These are phyloP conservation scores for Dinomys branickii DNA, from an alignment of 2,113 vertebrate genomes.

Conservation along the genomic window DNA sequence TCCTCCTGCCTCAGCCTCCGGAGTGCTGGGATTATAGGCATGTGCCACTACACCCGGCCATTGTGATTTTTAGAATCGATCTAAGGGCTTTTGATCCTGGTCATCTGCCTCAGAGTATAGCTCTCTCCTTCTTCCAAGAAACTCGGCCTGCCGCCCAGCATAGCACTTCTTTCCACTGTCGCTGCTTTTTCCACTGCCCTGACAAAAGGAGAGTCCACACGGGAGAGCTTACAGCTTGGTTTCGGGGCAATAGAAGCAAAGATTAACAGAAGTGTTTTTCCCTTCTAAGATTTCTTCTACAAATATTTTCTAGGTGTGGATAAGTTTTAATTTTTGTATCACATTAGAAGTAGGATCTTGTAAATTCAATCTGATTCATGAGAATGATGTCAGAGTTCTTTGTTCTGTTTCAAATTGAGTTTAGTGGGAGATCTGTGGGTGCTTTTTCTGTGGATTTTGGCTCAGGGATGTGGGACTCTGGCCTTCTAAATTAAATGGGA, in stretches of 20 bases:
- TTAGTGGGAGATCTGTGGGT: background rate
- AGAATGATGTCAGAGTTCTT: background rate
- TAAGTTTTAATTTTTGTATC: constrained; percentile 3
- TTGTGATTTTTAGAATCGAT: background rate
- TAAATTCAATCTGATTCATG: background rate
- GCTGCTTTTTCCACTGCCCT: background rate
- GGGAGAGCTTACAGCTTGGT: background rate
- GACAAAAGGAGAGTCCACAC: background rate
- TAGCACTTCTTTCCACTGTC: background rate
- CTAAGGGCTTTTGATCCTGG: background rate
- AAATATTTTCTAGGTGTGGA: background rate
- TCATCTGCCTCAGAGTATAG: background rate
- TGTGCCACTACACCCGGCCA: no score
- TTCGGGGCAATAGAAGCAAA: background rate
- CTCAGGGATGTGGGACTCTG: background rate
- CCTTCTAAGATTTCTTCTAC: background rate
- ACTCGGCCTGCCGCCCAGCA: background rate
- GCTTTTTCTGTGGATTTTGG: background rate
- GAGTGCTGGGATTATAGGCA: no score
- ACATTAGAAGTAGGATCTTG: background rate
- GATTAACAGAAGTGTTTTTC: background rate
- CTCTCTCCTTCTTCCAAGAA: background rate
- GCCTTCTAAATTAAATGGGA: constrained; percentile 17
- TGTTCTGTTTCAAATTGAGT: background rate
- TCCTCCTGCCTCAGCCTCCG: no score